Conservation (phyloP, 2,888 invertebrate species). For the Mesochorus sp. region DNA sequence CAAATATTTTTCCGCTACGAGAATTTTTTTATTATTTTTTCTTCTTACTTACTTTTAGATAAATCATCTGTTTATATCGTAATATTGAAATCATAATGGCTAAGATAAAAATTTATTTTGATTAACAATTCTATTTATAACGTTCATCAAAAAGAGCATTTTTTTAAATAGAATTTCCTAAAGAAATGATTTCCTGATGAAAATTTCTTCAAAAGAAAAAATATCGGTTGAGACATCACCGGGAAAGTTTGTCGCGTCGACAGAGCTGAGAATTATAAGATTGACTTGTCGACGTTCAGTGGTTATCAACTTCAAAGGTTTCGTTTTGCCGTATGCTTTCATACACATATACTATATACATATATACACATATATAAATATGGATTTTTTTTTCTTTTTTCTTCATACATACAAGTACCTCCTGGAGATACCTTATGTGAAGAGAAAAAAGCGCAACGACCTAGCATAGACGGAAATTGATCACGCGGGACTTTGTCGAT, state of each 20-base stretch:
- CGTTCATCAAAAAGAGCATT: too few relatives aligned
- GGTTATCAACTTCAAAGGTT: slow-evolving; percentile 43
- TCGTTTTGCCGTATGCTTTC: background rate
- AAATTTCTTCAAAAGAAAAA: too few relatives aligned
- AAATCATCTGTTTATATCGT: too few relatives aligned
- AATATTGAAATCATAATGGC: too few relatives aligned
- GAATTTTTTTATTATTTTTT: too few relatives aligned
- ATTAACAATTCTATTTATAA: too few relatives aligned
- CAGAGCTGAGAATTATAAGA: slow-evolving; percentile 26
- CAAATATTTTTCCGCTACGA: too few relatives aligned
- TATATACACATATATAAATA: background rate
- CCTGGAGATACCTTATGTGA: background rate
- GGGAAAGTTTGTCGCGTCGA: background rate
- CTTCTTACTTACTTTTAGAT: background rate
- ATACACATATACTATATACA: background rate
- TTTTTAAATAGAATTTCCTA: too few relatives aligned
- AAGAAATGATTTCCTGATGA: too few relatives aligned
- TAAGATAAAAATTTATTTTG: too few relatives aligned
- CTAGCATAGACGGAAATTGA: slow-evolving; percentile 40
- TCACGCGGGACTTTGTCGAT: slow-evolving; percentile 42
- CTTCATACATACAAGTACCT: background rate
- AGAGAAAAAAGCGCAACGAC: background rate
- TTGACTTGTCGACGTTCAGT: slow-evolving; percentile 23
- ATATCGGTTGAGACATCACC: background rate
- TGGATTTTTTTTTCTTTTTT: background rate